Base-by-base conservation (phyloP, 2,113 vertebrate genomes). In the Gasterosteus aculeatus region DNA sequence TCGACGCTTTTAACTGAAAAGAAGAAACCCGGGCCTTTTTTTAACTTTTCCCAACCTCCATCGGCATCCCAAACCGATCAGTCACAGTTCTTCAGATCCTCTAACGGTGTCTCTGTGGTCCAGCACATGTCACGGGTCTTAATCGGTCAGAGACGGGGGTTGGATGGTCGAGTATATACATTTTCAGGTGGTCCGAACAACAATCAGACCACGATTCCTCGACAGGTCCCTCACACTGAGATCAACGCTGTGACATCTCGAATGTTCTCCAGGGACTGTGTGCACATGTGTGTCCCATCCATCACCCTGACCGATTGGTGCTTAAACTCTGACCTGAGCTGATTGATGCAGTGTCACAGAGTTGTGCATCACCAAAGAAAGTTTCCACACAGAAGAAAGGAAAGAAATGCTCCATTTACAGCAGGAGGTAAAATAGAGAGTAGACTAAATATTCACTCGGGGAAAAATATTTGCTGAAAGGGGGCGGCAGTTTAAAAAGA, bases 401-500 rank as follows among this genome's bases (percentile, higher is more conserved):
- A 26, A 81, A 54, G 59, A 70, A 61, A 39, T 3, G 56, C 39
- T 42, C 15, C 47, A n/a, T 72, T 69, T 26, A 1, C 62, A 69
- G 71, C 2, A 12, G 22, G 5, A 4, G 35, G 57, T 66, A 15
- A 80, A 84, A 72, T 70, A 72, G 75, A 80, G 31, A 47, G 64
- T 26, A 77, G 78, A 76, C 70, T 83, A 82, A 87, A 88, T 88
- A 64, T 80, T 78, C 68, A 71, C 71, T 79, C 46, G 64, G 65
- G 33, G 33, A 35, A 35, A 85, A 75, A 75, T 80, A 72, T 78
- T 83, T 75, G 82, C 74, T 38, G 33, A 31, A 33, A 69, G 41
- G 46, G 46, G n/a, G n/a, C 44, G 58, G 59, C n/a, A 9, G 33
- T 56, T 75, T 75, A 1, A 35, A 35, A 35, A 35, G 33, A 35